phyloP scores from a whole-genome alignment of 2,797 vertebrate genomes.

The Anguilla anguilla region DNA sequence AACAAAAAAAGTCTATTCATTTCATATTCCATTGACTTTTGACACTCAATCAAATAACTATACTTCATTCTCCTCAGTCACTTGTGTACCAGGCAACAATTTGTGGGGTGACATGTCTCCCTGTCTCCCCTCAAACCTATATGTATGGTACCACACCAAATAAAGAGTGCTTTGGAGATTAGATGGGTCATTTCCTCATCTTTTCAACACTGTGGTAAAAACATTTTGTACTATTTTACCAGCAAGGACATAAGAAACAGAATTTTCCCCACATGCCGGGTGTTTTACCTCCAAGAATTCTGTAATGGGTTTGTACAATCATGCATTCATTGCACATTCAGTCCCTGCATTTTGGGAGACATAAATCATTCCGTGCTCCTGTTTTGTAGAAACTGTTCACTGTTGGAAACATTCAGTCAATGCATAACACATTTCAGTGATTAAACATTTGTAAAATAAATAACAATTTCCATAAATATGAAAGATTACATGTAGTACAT shows the following conservation, averaged over 20 bases:
- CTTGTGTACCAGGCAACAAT: background rate
- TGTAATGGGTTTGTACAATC: no score
- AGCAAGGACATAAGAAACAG: no score
- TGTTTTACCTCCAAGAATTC: no score
- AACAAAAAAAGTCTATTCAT: background rate
- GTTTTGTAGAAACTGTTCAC: no score
- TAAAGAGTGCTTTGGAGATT: no score
- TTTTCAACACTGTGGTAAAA: no score
- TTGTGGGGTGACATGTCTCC: background rate
- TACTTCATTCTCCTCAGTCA: background rate
- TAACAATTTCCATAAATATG: background rate
- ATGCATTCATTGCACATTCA: no score
- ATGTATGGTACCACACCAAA: background rate
- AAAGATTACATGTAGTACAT: background rate
- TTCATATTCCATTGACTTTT: background rate
- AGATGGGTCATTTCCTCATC: background rate
- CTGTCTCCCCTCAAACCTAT: background rate
- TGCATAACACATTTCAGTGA: background rate
- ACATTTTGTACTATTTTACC: no score
- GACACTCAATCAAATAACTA: background rate
- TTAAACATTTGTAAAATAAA: background rate
- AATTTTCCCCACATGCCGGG: no score
- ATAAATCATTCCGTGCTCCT: no score
- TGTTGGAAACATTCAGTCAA: background rate
- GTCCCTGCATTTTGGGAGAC: no score